phyloP scores from a whole-genome alignment of 2,113 vertebrate genomes.

The Apeltes quadracus region DNA sequence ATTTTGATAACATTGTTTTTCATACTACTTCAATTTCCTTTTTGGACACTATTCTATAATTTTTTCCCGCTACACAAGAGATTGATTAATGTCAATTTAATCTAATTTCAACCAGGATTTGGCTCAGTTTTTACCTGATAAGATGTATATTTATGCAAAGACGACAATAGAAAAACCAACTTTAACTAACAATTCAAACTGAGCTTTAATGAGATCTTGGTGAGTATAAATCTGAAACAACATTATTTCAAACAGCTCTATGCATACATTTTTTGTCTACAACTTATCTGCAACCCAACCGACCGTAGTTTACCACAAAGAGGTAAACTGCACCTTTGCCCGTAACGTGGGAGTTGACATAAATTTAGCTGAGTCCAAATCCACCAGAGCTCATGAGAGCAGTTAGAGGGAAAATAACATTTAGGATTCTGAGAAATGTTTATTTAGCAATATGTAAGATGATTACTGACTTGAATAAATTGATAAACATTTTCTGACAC shows the following conservation, averaged over 20 bases:
- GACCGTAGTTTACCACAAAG: constrained; percentile 2
- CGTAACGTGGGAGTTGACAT: not conserved
- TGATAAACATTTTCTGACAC: not conserved
- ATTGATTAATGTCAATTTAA: too few species aligned
- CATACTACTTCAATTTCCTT: too few species aligned
- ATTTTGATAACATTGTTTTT: too few species aligned
- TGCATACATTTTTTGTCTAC: not conserved
- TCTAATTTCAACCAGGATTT: too few species aligned
- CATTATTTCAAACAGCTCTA: not conserved
- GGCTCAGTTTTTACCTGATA: too few species aligned
- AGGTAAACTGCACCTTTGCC: not conserved
- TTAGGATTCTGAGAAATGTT: not conserved
- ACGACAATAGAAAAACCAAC: not conserved
- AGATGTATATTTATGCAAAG: constrained; percentile 12
- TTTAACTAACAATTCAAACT: not conserved
- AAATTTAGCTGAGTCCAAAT: not conserved
- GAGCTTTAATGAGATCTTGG: constrained; percentile 2
- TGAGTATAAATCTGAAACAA: not conserved
- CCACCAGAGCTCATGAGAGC: not conserved
- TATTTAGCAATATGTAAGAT: not conserved
- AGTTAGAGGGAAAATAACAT: not conserved
- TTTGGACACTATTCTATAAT: too few species aligned
- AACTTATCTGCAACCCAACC: not conserved
- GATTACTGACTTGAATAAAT: not conserved
- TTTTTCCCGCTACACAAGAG: too few species aligned